phyloP scores from a whole-genome alignment of 2,113 vertebrate species.

The Cyrtonyx montezumae region DNA sequence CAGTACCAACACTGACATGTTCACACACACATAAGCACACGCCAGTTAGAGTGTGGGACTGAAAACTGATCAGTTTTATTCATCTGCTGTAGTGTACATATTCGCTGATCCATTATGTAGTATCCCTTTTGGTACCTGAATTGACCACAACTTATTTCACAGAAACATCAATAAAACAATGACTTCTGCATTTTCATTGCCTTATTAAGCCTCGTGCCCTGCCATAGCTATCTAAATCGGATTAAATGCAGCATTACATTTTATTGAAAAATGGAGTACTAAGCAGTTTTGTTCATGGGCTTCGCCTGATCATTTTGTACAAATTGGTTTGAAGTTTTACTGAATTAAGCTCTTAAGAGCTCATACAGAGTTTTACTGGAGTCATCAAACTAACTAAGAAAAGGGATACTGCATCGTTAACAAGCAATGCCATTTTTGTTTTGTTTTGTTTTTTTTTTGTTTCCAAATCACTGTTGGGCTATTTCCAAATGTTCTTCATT shows the following conservation, averaged over 20 bases:
- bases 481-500: conserved; percentile 76
- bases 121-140: conserved; percentile 70
- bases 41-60: conserved; percentile 27
- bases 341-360: conserved; percentile 57
- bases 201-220: neutral
- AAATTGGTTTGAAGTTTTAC: conserved; percentile 66
- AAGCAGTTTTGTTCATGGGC: conserved; percentile 43
- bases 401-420: conserved; percentile 86
- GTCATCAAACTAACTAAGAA: conserved; percentile 74
- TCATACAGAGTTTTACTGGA: conserved; percentile 59
- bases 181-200: conserved; percentile 32
- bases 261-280: conserved; percentile 29
- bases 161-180: conserved; percentile 40
- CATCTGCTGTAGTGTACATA: conserved; percentile 50
- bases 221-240: conserved; percentile 44
- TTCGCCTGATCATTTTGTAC: conserved; percentile 63
- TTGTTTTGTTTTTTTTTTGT: conserved; percentile 59
- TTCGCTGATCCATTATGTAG: conserved; percentile 55
- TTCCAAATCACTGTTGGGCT: conserved; percentile 64
- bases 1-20: neutral
- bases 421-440: conserved; percentile 73
- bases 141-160: conserved; percentile 8
- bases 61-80: conserved; percentile 13
- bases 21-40: conserved; percentile 9
- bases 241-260: conserved; percentile 53